Conservation (phyloP, 2,113 vertebrate genomes). For the Dicrurus megarhynchus region DNA sequence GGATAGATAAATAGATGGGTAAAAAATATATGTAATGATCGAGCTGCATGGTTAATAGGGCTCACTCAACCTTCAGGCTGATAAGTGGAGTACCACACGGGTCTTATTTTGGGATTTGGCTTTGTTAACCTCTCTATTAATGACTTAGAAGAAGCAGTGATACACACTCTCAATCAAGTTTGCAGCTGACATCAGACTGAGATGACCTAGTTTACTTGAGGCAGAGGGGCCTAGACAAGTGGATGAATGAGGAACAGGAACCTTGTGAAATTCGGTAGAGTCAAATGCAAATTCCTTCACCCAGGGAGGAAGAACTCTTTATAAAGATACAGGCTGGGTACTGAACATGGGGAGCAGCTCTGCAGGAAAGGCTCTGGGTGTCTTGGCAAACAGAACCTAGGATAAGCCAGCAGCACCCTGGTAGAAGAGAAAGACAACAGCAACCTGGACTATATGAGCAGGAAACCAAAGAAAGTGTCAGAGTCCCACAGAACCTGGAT, state of each 20-base stretch:
- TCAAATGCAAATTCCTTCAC: neutral
- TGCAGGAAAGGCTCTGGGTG: neutral
- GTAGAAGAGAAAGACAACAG: neutral
- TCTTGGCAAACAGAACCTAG: neutral
- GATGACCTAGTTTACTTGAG: neutral
- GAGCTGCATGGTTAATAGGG: neutral
- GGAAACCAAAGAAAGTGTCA: neutral
- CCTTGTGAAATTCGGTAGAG: neutral
- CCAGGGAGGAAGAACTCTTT: neutral
- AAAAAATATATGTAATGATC: neutral
- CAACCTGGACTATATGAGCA: neutral
- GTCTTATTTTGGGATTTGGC: neutral
- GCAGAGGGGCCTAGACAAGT: neutral
- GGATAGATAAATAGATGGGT: neutral
- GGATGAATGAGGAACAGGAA: neutral
- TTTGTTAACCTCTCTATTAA: neutral
- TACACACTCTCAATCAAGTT: neutral
- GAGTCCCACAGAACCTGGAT: neutral
- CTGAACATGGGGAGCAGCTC: neutral
- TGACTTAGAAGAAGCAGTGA: neutral
- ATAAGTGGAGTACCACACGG: neutral
- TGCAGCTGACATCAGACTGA: neutral
- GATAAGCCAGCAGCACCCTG: neutral
- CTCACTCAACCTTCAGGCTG: neutral
- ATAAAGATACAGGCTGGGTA: neutral